These are phyloP conservation scores for Spea multiplicata DNA, from an alignment of 2,113 vertebrate species.

Conservation along the genomic window DNA sequence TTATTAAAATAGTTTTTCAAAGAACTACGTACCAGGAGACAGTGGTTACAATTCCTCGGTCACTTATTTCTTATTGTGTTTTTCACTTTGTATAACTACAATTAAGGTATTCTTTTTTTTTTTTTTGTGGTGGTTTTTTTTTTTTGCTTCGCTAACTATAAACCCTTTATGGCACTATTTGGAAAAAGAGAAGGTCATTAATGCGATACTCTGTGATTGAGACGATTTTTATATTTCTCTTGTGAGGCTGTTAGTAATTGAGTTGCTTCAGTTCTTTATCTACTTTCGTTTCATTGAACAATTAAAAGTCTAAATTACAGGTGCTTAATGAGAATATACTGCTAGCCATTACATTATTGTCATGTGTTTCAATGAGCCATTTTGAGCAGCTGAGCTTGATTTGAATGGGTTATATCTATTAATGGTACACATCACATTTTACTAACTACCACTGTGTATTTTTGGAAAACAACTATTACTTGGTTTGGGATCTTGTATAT, in stretches of 20 bases:
- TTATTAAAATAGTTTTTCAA: slow-evolving; percentile 40
- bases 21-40: slow-evolving; percentile 13
- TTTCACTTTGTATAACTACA: slow-evolving; percentile 8
- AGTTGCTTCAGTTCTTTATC: slow-evolving; percentile 24
- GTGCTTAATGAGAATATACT: slow-evolving; percentile 28
- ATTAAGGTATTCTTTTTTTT: not conserved
- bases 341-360: slow-evolving; percentile 16
- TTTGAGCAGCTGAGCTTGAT: not conserved
- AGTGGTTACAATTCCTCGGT: not conserved
- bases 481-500: no score
- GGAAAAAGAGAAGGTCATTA: not conserved
- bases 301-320: slow-evolving; percentile 29
- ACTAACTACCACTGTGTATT: not conserved
- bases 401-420: not conserved
- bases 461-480: no score
- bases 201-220: slow-evolving; percentile 13
- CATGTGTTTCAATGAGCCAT: not conserved
- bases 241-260: slow-evolving; percentile 27
- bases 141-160: not conserved
- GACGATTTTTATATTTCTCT: slow-evolving; percentile 27
- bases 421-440: not conserved
- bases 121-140: not conserved
- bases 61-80: not conserved
- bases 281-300: slow-evolving; percentile 23
- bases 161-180: slow-evolving; percentile 16